Conservation (phyloP, 2,113 vertebrate genomes). For the Poicephalus gulielmi region DNA sequence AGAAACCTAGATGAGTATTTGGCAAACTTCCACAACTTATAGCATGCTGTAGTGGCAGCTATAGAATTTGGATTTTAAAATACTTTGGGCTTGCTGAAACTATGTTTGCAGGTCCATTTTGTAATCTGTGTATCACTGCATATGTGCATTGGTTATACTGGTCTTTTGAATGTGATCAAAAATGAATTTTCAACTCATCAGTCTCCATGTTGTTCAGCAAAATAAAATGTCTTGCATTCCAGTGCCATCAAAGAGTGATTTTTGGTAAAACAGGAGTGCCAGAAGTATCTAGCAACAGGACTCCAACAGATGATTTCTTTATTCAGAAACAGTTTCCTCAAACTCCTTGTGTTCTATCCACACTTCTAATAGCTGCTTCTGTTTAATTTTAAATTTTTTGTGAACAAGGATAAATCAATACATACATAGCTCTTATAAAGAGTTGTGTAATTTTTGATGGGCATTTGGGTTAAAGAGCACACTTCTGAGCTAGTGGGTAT, state of each 20-base stretch:
- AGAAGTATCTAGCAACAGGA: not conserved
- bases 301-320: not conserved
- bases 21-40: conserved; percentile 1
- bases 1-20: conserved; percentile 18
- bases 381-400: not conserved
- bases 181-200: not conserved
- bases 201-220: not conserved
- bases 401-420: not conserved
- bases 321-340: not conserved
- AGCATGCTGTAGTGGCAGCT: not conserved
- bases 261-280: not conserved
- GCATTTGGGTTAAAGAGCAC: not conserved
- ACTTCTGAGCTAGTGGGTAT: not conserved
- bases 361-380: not conserved
- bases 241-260: not conserved
- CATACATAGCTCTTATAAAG: not conserved
- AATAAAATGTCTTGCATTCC: not conserved
- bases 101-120: not conserved
- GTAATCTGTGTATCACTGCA: not conserved
- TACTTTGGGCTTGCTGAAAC: not conserved
- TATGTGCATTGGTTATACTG: not conserved
- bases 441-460: not conserved
- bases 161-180: not conserved
- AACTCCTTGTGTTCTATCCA: not conserved
- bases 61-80: conserved; percentile 3